phyloP scores from a whole-genome alignment of 1,140 invertebrate species.

The Brachionus plicatilis region DNA sequence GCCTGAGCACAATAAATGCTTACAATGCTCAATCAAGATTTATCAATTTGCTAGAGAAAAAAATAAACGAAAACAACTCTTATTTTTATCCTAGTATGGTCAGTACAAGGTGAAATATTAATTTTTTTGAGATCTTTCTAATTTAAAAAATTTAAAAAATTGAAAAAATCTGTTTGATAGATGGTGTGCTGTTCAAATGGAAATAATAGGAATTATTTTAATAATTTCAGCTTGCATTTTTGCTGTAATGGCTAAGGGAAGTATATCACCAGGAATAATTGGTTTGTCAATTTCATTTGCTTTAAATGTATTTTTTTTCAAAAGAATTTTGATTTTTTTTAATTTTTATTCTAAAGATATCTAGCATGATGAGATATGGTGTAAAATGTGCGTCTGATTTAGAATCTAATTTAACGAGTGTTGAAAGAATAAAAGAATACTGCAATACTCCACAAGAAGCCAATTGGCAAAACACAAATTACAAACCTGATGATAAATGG shows the following conservation, averaged over 20 bases:
- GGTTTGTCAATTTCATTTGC: slow-evolving; percentile 60
- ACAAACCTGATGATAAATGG: slow-evolving; percentile 57
- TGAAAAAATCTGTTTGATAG: neutral
- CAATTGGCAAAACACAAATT: slow-evolving; percentile 44
- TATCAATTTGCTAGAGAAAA: slow-evolving; percentile 43
- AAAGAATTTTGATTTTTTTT: no score
- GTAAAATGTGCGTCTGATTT: slow-evolving; percentile 92
- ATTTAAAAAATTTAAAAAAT: no score
- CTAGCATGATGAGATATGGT: slow-evolving; percentile 88
- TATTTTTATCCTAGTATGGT: slow-evolving; percentile 12
- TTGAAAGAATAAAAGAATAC: slow-evolving; percentile 94
- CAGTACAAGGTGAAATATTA: neutral
- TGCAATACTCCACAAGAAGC: slow-evolving; percentile 67
- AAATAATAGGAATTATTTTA: neutral
- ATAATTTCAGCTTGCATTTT: neutral
- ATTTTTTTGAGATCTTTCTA: no score
- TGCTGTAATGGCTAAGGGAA: neutral
- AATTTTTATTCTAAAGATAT: slow-evolving; percentile 57
- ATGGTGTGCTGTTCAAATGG: neutral
- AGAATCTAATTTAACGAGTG: slow-evolving; percentile 95
- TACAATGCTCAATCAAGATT: slow-evolving; percentile 58
- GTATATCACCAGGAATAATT: slow-evolving; percentile 51
- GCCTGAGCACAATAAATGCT: slow-evolving; percentile 60
- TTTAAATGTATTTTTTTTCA: slow-evolving; percentile 47
- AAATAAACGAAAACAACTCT: neutral